Evolutionary conservation across 2,113 vertebrate species (phyloP), one percentile per base, ranked within the genome.

Genomic region (Paramisgurnus dabryanus): DNA sequence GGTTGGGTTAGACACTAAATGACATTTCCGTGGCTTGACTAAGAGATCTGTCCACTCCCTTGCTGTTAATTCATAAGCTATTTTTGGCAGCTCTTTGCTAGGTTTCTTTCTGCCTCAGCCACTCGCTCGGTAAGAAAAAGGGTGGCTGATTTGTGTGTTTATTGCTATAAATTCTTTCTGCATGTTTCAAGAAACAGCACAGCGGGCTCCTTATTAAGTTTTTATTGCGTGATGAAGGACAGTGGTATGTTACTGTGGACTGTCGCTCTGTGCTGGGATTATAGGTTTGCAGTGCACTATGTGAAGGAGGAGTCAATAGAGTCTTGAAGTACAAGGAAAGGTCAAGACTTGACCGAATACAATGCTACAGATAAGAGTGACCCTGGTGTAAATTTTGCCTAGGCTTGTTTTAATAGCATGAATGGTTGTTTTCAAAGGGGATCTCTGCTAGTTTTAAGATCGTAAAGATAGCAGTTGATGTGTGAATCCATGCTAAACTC

Each of bases 41-140:
- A 8, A 85, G 89, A 83, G 90, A 88, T 90, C 85, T 89, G 86
- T 88, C 87, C 81, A 86, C 85, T 87, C 81, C 87, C 78, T 87
- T 87, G 83, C 68, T 41, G 80, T 84, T 91, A 90, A 91, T 91
- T 91, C 84, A 72, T 7, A 41, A 15, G 83, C 90, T 92, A 91
- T 92, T 91, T 91, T 88, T 86, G 88, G 87, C 43, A 69, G 49
- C 34, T 55, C 76, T 3, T 12, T 53, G 49, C 49, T 71, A 61
- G 81, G 88, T 84, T 89, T 53, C 76, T 45, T 39, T 66, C 80
- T 78, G 65, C 15, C 22, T 7, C 18, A 65, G 27, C 22, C 22
- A 22, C 22, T 34, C 3, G 34, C 71, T 47, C 10, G 7, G 40
- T 22, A 43, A 34, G 65, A 34, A 34, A 34, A 34, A 22, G 40